Base-by-base conservation (phyloP, 2,113 vertebrate genomes). In the Manacus vitellinus region DNA sequence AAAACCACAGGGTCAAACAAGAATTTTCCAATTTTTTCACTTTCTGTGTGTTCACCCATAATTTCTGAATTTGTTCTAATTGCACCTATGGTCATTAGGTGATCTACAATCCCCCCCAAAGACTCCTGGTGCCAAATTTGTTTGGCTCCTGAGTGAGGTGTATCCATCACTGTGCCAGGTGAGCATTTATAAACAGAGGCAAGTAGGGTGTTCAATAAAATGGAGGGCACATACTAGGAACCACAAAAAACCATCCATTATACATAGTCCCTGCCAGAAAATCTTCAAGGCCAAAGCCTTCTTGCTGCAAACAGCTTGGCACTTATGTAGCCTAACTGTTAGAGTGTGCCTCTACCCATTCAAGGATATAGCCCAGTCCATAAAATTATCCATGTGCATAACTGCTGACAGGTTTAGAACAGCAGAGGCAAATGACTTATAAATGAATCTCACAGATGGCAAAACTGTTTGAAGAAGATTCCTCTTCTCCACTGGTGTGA, bases 371-470 rank as follows among this genome's bases (percentile, higher is more conserved):
- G 54, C 54, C 77, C 92, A 89, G 84, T 61, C 77, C 73, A 82
- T 92, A 91, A 96, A 94, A 93, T 66, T 93, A 87, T 91, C 93
- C 58, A 7, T 85, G 84, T 88, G 87, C 80, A 19, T 85, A 95
- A 93, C 52, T 82, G 81, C 71, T 89, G 74, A 91, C 89, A 77
- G 66, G 37, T 89, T 92, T 70, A 76, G 66, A 95, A 79, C 92
- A 95, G 89, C 74, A 59, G 93, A 96, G 58, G 92, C 66, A 96
- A 96, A 96, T 76, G 28, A 76, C 87, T 82, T 95, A 61, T 82
- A 95, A 96, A 93, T 77, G 75, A 44, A 76, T 75, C 91, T 89
- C 84, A 91, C 93, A 95, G 91, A 95, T 85, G 87, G 91, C 49
- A 94, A 85, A 94, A 89, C 56, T 65, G 35, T 82, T 91, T 0